Evolutionary conservation across 2,888 invertebrate genomes (phyloP), one percentile per base, ranked within the genome.

Genomic region (Acrobasis consociella): DNA sequence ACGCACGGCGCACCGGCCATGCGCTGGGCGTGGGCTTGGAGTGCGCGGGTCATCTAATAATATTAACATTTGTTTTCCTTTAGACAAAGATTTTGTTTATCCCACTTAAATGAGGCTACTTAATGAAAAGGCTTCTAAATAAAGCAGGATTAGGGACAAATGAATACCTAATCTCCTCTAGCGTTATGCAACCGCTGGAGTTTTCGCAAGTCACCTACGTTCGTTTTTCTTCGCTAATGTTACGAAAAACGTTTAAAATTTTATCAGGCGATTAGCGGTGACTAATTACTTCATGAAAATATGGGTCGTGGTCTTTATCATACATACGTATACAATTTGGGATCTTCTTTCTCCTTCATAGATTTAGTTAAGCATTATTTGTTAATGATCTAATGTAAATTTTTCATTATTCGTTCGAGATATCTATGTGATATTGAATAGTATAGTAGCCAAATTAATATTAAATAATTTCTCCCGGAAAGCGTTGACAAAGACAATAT

Each of bases 251-350:
- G 11, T 59, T 37, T 46, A 15, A 49, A 59, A 59, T 59, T 59
- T 59, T 58, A 56, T 56, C 56, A 56, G 56, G 56, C 38, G 56
- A 56, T 56, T 56, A 56, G 56, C 56, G 56, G 16, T 56, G 42
- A 56, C 56, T 56, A 56, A 56, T 56, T 56, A 56, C 56, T 39
- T 39, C 15, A 11, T 58, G 58, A 64, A 58, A 64, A 56, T 56
- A 17, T 13, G 42, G 42, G 39, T 13, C 52, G 31, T 17, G 16
- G 16, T 55, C 9, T 56, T 22, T 51, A 51, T 13, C 22, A 51
- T 46, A 5, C n/a, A 46, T 5, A 46, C n/a, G 13, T 13, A 42
- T 42, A 13, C 2, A 46, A 13, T 46, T 46, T 46, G 46, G n/a
- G 46, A 5, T 5, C 11, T 46, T n/a, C 46, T 46, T 46, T n/a